Conservation (phyloP, 1,140 invertebrate genomes). For the Brachionus angularis region DNA sequence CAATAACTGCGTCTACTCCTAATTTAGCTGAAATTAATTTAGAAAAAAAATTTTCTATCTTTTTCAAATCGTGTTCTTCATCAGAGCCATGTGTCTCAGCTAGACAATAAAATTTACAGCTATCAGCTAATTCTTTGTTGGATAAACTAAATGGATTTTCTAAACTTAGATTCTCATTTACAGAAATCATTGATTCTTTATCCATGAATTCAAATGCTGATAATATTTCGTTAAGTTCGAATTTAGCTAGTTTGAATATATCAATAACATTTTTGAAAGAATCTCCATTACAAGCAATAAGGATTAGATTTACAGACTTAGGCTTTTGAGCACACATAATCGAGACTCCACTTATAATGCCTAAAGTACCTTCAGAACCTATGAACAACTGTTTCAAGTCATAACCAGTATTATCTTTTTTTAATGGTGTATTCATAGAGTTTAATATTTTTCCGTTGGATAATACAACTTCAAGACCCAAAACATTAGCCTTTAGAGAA, state of each 20-base stretch:
- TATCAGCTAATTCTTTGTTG: not conserved
- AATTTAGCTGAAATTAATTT: conserved; percentile 67
- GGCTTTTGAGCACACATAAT: conserved; percentile 80
- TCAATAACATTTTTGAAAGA: conserved; percentile 71
- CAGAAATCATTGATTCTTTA: conserved; percentile 64
- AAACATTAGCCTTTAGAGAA: conserved; percentile 81
- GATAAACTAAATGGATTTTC: conserved; percentile 61
- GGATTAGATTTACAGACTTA: conserved; percentile 73
- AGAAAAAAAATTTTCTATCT: conserved; percentile 73
- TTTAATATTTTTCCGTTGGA: conserved; percentile 78
- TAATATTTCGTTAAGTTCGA: conserved; percentile 76
- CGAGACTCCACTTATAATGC: conserved; percentile 84
- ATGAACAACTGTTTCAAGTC: conserved; percentile 94
- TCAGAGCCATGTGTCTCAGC: conserved; percentile 84
- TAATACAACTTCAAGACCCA: conserved; percentile 87
- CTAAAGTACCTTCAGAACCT: conserved; percentile 91
- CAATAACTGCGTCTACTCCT: conserved; percentile 74
- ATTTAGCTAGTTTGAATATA: conserved; percentile 69
- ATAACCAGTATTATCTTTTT: conserved; percentile 96
- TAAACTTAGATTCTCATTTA: conserved; percentile 64
- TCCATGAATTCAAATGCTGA: conserved; percentile 92
- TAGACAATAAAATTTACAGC: conserved; percentile 78
- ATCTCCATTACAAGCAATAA: conserved; percentile 67
- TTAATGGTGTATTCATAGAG: conserved; percentile 70
- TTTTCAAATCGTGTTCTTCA: conserved; percentile 75